Percentiles rank a stretch among this genome's conserved stretches.
Conservation (phyloP, 2,888 invertebrate species). For the Microplitis deprimator region DNA sequence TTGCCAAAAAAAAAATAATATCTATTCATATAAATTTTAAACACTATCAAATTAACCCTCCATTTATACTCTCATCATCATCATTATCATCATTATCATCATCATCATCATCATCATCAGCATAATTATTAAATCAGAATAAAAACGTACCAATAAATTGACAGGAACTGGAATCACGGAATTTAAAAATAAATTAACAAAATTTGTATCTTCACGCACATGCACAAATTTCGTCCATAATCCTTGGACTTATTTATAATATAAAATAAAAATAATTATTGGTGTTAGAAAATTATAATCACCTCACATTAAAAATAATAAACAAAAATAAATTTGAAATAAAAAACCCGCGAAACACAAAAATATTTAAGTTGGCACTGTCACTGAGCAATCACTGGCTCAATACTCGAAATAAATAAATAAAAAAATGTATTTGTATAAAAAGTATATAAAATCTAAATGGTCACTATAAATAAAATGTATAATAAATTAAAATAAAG, state of each 20-base stretch:
- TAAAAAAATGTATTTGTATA: neutral
- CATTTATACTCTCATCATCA: neutral
- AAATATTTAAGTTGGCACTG: constrained; percentile 12
- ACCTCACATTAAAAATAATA: neutral
- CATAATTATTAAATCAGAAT: no score
- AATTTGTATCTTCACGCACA: constrained; percentile 17
- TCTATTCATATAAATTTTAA: constrained; percentile 2
- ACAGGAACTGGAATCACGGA: constrained; percentile 25
- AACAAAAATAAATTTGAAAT: neutral
- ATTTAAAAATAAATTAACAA: constrained; percentile 23
- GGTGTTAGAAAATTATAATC: neutral
- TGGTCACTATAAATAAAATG: neutral
- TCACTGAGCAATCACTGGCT: neutral
- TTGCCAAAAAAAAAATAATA: neutral
- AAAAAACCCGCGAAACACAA: constrained; percentile 34
- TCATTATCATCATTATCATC: no score
- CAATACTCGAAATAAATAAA: neutral
- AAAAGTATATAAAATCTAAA: neutral
- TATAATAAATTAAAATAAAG: constrained; percentile 35
- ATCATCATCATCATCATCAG: no score
- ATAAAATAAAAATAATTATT: neutral
- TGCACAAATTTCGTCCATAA: constrained; percentile 31
- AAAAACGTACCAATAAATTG: constrained; percentile 39
- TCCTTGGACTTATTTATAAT: constrained; percentile 18
- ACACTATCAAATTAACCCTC: neutral